Evolutionary conservation across 2,797 vertebrate species (phyloP), one percentile per base, ranked within the genome.

Genomic region (Alosa sapidissima): DNA sequence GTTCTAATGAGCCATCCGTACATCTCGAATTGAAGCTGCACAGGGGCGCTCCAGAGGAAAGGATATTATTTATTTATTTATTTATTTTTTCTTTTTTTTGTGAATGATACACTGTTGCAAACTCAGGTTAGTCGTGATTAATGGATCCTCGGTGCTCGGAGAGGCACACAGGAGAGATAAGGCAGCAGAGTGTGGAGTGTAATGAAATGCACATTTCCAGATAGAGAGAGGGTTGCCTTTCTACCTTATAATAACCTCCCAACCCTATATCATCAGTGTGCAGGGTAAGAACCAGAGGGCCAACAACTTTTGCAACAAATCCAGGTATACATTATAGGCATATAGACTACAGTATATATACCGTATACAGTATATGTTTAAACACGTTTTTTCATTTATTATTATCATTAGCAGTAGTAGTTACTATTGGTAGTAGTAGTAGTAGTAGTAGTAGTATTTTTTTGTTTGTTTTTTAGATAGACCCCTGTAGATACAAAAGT

Each of bases 101-200:
- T 36, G 4, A 75, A 45, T 41, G 33, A 19, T 78, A 19, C 72
- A 47, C 36, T 47, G 72, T 78, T 16, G 86, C 87, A 86, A 88
- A 92, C 88, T 87, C 75, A 83, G 85, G 84, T 91, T 93, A 89
- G 93, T 92, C 91, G 89, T 84, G 87, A 92, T 91, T 91, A 84
- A 91, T 92, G 89, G 55, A 81, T 83, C 85, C 84, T 65, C 49
- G 78, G 86, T 60, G 84, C 84, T 89, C 81, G 49, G 86, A 88
- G 28, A 89, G 86, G 89, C 90, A 84, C 87, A 84, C 62, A 84
- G 83, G 87, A 86, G 83, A 91, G 90, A 92, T 92, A 90, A 92
- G 90, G 89, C 81, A 48, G 48, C 87, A 87, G 89, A 85, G 87
- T 87, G 87, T 54, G 33, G 85, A 83, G 82, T 87, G 45, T 91